Evolutionary conservation across 2,888 invertebrate species (phyloP), one percentile per base, ranked within the genome.

Genomic region (Diogma glabrata): DNA sequence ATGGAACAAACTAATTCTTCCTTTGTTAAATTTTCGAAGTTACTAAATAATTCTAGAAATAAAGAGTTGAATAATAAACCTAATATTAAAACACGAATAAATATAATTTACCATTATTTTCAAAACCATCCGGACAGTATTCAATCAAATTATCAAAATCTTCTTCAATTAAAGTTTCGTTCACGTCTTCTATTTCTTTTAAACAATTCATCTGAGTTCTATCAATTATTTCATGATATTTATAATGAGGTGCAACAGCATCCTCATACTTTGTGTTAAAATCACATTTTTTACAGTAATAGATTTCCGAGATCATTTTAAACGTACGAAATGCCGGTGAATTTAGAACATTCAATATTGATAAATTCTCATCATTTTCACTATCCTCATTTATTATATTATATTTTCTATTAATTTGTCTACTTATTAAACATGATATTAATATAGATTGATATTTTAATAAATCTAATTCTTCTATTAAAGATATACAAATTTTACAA

Each of bases 241-340:
- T 46, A 26, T 16, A 46, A 46, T 46, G 46, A 9, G 46, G 46
- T 16, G 24, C 46, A 8, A 46, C 23, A 14, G 46, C 24, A 24
- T 46, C 46, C 4, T 46, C 16, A 8, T 24, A 46, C 10, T 22
- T 23, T 16, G 46, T 46, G 2, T 10, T 24, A 46, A 24, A 46
- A 16, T 10, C 24, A 46, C 46, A 46, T 16, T 46, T 26, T 16
- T 14, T 26, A 46, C 46, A 46, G 16, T 24, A 5, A 46, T 24
- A 46, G 16, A 24, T 10, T 16, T 26, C 24, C 10, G 46, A 24
- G 16, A 46, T 4, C 4, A 46, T 16, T 16, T 46, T 24, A 46
- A 46, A 46, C 10, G 46, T 24, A 24, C 16, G 16, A n/a, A 46
- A 17, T 24, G 43, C 43, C 23, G 23, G 20, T 14, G 23, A 22